These are phyloP conservation scores for Hydropsyche betteni DNA, from an alignment of 2,888 invertebrate genomes.

Conservation along the genomic window DNA sequence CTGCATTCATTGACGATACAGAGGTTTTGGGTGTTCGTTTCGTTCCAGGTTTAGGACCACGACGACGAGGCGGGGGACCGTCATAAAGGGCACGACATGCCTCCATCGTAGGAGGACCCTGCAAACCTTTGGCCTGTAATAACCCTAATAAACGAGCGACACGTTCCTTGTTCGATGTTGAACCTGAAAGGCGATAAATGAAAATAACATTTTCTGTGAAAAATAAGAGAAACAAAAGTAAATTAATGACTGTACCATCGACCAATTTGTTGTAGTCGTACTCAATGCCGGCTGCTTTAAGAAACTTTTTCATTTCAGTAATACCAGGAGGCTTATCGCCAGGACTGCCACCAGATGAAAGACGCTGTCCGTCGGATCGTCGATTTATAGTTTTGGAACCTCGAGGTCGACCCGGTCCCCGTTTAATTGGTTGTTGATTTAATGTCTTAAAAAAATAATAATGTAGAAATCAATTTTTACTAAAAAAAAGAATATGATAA, in stretches of 20 bases:
- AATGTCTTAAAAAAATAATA: neutral
- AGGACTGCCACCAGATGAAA: conserved; percentile 45
- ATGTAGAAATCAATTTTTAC: neutral
- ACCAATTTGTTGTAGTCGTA: conserved; percentile 65
- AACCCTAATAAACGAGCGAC: conserved; percentile 63
- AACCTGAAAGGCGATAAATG: conserved; percentile 56
- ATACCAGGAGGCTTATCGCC: conserved; percentile 59
- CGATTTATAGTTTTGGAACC: conserved; percentile 58
- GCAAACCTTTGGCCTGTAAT: conserved; percentile 60
- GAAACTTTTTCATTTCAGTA: conserved; percentile 66
- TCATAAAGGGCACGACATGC: conserved; percentile 59
- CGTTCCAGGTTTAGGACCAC: conserved; percentile 59
- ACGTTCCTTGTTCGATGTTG: conserved; percentile 66
- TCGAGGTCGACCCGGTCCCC: conserved; percentile 62
- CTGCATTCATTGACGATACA: conserved; percentile 6
- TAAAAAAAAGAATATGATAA: neutral
- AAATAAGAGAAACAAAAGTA: neutral
- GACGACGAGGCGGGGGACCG: conserved; percentile 52
- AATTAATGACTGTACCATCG: conserved; percentile 57
- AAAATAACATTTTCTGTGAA: neutral
- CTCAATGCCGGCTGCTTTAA: conserved; percentile 64
- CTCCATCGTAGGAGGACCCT: conserved; percentile 65
- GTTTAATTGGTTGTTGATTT: conserved; percentile 58
- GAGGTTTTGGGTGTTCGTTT: conserved; percentile 40
- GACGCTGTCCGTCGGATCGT: conserved; percentile 48